These are phyloP conservation scores for Genyomyrus donnyi DNA, from an alignment of 2,113 vertebrate species.

Conservation along the genomic window DNA sequence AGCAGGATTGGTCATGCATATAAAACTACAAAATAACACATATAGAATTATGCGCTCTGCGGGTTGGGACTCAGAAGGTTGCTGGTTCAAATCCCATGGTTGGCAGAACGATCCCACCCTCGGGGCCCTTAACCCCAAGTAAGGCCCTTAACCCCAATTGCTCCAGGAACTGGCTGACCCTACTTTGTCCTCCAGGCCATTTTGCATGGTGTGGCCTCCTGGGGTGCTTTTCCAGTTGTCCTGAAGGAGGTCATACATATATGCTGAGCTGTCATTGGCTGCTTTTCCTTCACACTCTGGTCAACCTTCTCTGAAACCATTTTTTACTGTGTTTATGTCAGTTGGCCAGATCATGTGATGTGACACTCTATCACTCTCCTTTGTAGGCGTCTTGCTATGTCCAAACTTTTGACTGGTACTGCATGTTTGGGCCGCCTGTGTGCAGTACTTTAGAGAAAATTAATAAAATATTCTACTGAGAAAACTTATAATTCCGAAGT, in stretches of 20 bases:
- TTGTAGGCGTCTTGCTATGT: background rate
- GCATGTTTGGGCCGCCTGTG: background rate
- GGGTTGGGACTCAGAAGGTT: background rate
- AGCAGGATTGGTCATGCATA: background rate
- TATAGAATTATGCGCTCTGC: background rate
- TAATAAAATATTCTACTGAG: background rate
- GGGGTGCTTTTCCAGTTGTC: background rate
- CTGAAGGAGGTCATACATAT: background rate
- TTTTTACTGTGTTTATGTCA: background rate
- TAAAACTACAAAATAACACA: background rate
- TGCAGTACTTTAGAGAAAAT: background rate
- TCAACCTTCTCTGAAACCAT: background rate
- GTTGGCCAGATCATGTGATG: background rate
- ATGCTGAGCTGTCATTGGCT: background rate
- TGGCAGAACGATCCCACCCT: background rate
- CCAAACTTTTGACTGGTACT: background rate
- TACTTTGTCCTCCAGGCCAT: background rate
- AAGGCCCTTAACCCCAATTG: background rate
- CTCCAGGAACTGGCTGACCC: background rate
- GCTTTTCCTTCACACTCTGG: background rate
- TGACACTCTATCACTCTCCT: background rate
- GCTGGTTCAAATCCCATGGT: background rate
- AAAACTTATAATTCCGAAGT: background rate
- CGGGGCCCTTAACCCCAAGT: background rate
- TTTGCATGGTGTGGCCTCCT: background rate